Percentiles rank a stretch among this genome's conserved stretches.
Conservation (phyloP, 2,113 vertebrate genomes). For the Coreoperca whiteheadi region DNA sequence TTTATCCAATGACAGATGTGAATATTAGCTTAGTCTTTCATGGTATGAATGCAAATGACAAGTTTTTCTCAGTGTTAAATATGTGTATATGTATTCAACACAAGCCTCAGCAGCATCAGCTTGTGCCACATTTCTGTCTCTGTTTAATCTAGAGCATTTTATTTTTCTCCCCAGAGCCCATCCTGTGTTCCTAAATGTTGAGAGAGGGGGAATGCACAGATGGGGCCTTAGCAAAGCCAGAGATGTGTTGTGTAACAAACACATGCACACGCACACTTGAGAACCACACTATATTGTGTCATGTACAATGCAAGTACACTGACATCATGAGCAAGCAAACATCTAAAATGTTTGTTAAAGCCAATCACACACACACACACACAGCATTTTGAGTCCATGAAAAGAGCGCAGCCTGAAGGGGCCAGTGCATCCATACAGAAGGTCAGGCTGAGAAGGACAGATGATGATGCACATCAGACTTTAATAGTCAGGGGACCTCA, state of each 20-base stretch:
- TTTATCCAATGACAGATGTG: not conserved
- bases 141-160: constrained; percentile 35
- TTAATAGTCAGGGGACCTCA: constrained; percentile 51
- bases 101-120: constrained; percentile 36
- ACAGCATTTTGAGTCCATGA: constrained; percentile 10
- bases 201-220: constrained; percentile 47
- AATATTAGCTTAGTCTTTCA: not conserved
- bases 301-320: not conserved
- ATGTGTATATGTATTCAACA: constrained; percentile 12
- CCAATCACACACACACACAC: not conserved
- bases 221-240: constrained; percentile 53
- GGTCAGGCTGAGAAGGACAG: constrained; percentile 63
- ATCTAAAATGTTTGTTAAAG: constrained; percentile 22
- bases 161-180: constrained; percentile 38
- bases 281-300: not conserved
- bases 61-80: not conserved
- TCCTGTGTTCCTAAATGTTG: constrained; percentile 41
- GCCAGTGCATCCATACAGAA: constrained; percentile 64
- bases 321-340: constrained; percentile 16
- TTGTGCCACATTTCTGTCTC: constrained; percentile 47
- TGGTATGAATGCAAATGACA: not conserved
- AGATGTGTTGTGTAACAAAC: constrained; percentile 16
- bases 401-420: constrained; percentile 52
- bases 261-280: not conserved
- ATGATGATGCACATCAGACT: constrained; percentile 67